Percentiles rank a stretch among this genome's conserved stretches.
phyloP scores from a whole-genome alignment of 23 tunicate species.

The Oikopleura vanhoeffeni region DNA sequence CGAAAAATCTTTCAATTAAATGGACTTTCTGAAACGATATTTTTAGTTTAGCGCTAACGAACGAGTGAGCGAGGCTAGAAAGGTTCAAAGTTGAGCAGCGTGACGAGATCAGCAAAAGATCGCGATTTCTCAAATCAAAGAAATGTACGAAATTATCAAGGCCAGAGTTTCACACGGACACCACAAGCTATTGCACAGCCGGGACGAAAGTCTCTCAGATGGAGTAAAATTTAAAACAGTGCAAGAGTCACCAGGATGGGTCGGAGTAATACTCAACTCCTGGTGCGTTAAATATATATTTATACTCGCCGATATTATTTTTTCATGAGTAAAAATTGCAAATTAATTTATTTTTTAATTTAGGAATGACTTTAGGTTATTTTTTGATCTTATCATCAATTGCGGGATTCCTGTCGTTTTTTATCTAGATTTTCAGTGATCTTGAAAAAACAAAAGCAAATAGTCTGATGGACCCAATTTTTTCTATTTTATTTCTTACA shows the following conservation, averaged over 20 bases:
- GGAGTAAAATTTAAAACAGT: conserved; percentile 15
- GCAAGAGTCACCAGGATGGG: conserved; percentile 31
- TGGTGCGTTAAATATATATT: not conserved
- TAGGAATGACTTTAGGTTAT: too few species aligned
- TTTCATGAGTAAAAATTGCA: too few species aligned
- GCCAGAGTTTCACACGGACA: conserved; percentile 7
- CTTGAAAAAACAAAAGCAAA: too few species aligned
- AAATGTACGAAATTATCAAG: not conserved
- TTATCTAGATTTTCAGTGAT: too few species aligned
- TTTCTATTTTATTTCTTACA: too few species aligned
- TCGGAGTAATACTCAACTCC: conserved; percentile 30
- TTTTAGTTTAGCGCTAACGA: not conserved
- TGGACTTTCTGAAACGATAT: too few species aligned
- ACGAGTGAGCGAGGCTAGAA: not conserved
- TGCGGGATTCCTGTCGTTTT: too few species aligned
- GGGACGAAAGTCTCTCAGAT: conserved; percentile 12
- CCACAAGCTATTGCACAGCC: conserved; percentile 4
- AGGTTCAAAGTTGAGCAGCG: not conserved
- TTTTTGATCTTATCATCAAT: too few species aligned
- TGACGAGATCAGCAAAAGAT: not conserved
- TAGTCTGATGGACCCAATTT: too few species aligned
- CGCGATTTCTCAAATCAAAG: conserved; percentile 12
- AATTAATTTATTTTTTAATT: too few species aligned
- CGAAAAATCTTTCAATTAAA: too few species aligned
- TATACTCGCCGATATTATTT: not conserved